phyloP scores from a whole-genome alignment of 2,888 invertebrate genomes.

The Oligia fasciuncula region DNA sequence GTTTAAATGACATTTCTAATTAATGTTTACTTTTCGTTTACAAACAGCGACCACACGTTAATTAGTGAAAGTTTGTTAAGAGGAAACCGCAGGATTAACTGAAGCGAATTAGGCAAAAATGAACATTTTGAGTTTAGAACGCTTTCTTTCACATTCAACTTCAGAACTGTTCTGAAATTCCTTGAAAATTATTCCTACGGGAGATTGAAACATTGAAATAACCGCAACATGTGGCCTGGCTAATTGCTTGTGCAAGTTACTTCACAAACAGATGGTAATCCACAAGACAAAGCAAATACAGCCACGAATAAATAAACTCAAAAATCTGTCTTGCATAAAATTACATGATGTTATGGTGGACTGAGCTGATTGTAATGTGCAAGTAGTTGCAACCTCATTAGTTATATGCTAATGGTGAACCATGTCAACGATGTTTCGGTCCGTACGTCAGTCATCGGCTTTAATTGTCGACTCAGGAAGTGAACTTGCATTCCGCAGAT shows the following conservation, averaged over 20 bases:
- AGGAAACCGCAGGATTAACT: slow-evolving; percentile 48
- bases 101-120: slow-evolving; percentile 34
- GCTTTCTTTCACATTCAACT: slow-evolving; percentile 15
- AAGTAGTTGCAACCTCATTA: slow-evolving; percentile 65
- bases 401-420: slow-evolving; percentile 69
- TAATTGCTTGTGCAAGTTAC: slow-evolving; percentile 7
- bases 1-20: slow-evolving; percentile 52
- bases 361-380: slow-evolving; percentile 47
- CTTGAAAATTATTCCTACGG: slow-evolving; percentile 10
- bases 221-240: slow-evolving; percentile 25
- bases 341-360: slow-evolving; percentile 39
- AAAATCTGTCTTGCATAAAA: slow-evolving; percentile 41
- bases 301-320: slow-evolving; percentile 11
- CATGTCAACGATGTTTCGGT: slow-evolving; percentile 72
- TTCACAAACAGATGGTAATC: slow-evolving; percentile 8
- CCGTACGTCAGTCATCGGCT: slow-evolving; percentile 75
- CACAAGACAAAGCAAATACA: slow-evolving; percentile 6
- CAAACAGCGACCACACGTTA: slow-evolving; percentile 30
- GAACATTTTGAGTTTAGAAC: slow-evolving; percentile 25
- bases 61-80: slow-evolving; percentile 54
- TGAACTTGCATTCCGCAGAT: slow-evolving; percentile 84
- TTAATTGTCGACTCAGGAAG: slow-evolving; percentile 87
- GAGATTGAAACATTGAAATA: slow-evolving; percentile 23
- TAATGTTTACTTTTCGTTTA: slow-evolving; percentile 52
- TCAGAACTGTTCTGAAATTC: background rate